A percentile compares a stretch with the other conserved stretches of the same genome.
phyloP scores from a whole-genome alignment of 2,888 invertebrate genomes.

The Melipona bicolor region DNA sequence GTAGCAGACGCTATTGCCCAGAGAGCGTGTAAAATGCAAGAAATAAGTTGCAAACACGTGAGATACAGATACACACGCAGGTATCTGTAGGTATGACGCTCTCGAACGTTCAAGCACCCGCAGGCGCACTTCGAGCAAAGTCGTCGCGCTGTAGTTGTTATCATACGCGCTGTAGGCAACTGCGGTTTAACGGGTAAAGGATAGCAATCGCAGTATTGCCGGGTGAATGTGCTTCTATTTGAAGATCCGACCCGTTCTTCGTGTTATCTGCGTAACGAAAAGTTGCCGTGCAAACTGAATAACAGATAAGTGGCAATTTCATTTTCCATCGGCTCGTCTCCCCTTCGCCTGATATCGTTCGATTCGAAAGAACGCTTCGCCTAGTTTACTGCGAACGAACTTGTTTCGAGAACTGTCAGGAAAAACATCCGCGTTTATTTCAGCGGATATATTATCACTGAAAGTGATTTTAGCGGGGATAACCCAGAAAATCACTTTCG shows the following conservation, averaged over 20 bases:
- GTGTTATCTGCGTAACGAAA: slow-evolving; percentile 5
- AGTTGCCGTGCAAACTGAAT: slow-evolving; percentile 7
- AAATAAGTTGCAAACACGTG: slow-evolving; percentile 9
- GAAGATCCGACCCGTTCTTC: slow-evolving; percentile 3
- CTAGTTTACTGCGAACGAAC: background rate
- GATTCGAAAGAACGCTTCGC: background rate
- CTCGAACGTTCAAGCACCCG: slow-evolving; percentile 7
- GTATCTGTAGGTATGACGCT: background rate
- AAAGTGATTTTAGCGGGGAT: too few species aligned
- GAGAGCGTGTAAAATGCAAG: background rate
- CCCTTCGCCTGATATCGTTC: background rate
- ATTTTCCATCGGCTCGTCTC: background rate
- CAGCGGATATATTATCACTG: too few species aligned
- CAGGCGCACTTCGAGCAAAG: slow-evolving; percentile 21
- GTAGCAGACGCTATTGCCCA: background rate
- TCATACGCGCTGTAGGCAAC: slow-evolving; percentile 32
- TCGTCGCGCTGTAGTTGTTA: slow-evolving; percentile 21
- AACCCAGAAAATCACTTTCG: too few species aligned
- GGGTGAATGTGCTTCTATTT: slow-evolving; percentile 14
- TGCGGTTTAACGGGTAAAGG: slow-evolving; percentile 54
- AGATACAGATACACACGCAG: background rate
- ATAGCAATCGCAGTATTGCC: slow-evolving; percentile 25
- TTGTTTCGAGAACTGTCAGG: background rate
- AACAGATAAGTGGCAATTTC: background rate
- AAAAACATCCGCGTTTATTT: too few species aligned